These are phyloP conservation scores for Hydrophis major DNA, from an alignment of 2,797 vertebrate species.

Conservation along the genomic window DNA sequence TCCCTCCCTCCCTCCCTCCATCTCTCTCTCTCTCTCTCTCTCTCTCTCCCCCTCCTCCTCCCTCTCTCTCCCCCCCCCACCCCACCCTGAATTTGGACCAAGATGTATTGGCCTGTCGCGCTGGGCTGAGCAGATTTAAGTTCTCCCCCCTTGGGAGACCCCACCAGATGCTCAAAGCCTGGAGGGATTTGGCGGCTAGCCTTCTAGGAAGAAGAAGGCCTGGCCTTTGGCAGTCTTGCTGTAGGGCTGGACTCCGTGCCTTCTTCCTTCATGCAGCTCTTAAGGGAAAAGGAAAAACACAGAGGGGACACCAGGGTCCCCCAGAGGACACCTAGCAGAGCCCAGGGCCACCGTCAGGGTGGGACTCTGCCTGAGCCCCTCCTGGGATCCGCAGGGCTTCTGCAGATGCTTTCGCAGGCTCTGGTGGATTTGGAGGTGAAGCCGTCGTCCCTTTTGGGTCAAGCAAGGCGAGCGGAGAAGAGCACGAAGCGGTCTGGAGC, in stretches of 20 bases:
- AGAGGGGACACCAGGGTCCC: background rate
- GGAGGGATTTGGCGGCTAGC: background rate
- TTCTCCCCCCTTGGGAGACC: background rate
- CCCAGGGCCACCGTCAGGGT: background rate
- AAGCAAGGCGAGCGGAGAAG: background rate
- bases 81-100: background rate
- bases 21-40: no score
- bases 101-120: background rate
- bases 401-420: background rate
- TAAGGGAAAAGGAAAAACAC: background rate
- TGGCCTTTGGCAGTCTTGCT: background rate
- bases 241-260: background rate
- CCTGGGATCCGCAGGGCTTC: background rate
- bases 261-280: fast-evolving
- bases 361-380: background rate
- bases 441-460: background rate
- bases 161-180: background rate
- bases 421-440: background rate
- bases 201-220: background rate
- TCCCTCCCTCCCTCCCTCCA: no score
- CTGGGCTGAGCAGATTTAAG: background rate
- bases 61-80: no score
- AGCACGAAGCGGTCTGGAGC: no score
- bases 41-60: no score
- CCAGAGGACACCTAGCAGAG: background rate